Percentiles rank a stretch among this genome's conserved stretches.
Conservation (phyloP, 2,113 vertebrate genomes). For the Fukomys damarensis region DNA sequence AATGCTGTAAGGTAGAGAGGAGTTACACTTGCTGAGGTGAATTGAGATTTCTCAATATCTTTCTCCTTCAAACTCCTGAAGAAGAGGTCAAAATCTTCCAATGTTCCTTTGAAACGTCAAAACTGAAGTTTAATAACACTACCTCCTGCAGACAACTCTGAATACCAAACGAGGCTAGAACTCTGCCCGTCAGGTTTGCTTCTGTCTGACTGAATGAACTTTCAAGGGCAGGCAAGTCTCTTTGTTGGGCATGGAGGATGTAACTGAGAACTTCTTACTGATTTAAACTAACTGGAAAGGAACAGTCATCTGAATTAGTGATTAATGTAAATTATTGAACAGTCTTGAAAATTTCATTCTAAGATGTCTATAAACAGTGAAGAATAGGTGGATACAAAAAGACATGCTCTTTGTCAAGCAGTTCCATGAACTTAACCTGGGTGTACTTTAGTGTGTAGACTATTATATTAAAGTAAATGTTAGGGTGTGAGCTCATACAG, state of each 20-base stretch:
- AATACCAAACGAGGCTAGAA: conserved; percentile 41
- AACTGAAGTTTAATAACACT: conserved; percentile 65
- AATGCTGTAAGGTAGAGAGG: not conserved
- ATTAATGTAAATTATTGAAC: conserved; percentile 71
- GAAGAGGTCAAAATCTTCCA: conserved; percentile 66
- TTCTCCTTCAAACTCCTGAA: conserved; percentile 63
- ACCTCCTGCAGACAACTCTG: not conserved
- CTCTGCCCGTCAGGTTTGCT: conserved; percentile 54
- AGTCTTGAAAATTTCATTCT: conserved; percentile 70
- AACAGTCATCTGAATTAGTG: conserved; percentile 49
- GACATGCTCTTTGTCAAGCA: not conserved
- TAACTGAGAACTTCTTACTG: conserved; percentile 54
- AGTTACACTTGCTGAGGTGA: not conserved
- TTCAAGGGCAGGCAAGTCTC: conserved; percentile 54
- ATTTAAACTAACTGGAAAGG: conserved; percentile 58
- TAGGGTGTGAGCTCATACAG: not conserved
- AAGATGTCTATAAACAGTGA: conserved; percentile 15
- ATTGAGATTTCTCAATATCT: not conserved
- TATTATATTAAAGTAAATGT: conserved; percentile 51
- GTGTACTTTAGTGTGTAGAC: conserved; percentile 18
- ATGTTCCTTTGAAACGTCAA: conserved; percentile 71
- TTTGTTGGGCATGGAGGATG: not conserved
- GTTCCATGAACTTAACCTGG: conserved; percentile 15
- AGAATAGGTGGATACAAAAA: conserved; percentile 29
- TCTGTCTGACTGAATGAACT: conserved; percentile 55